These are phyloP conservation scores for Pocillopora grandis DNA, from an alignment of 92 coral and sea anemone species.

Conservation along the genomic window DNA sequence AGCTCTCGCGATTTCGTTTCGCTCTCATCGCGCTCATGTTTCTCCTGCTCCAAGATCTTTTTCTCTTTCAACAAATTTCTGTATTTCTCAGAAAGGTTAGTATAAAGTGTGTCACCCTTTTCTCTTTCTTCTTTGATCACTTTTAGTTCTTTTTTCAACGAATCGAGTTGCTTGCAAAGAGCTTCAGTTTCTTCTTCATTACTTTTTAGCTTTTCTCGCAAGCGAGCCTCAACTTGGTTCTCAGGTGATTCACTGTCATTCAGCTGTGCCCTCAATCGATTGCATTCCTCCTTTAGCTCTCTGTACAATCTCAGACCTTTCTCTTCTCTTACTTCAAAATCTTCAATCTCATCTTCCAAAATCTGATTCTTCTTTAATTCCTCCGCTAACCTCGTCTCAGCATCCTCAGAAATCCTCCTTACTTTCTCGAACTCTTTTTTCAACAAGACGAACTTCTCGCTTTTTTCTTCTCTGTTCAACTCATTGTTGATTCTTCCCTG, in stretches of 20 bases:
- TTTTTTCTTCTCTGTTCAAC: neutral
- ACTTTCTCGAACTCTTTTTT: conserved; percentile 32
- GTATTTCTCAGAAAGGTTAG: conserved; percentile 23
- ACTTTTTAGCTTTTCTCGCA: conserved; percentile 1
- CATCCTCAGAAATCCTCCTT: conserved; percentile 16
- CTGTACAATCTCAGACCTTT: conserved; percentile 6
- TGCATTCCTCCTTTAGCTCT: conserved; percentile 43
- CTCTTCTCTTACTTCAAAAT: conserved; percentile 30
- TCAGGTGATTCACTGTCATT: neutral
- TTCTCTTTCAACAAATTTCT: conserved; percentile 41
- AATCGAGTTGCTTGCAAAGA: conserved; percentile 22
- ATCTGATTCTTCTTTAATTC: conserved; percentile 27
- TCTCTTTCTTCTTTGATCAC: conserved; percentile 31
- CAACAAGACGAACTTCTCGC: conserved; percentile 1
- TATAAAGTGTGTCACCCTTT: conserved; percentile 14
- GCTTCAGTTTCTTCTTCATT: conserved; percentile 35
- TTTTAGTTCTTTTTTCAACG: conserved; percentile 21
- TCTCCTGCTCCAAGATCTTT: conserved; percentile 31
- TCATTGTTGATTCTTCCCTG: neutral
- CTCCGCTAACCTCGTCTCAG: conserved; percentile 10
- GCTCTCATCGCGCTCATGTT: conserved; percentile 8
- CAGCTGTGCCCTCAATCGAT: conserved; percentile 15
- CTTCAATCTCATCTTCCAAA: conserved; percentile 21
- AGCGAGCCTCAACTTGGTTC: conserved; percentile 12
- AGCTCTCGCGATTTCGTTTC: conserved; percentile 6